Evolutionary conservation across 2,888 invertebrate species (phyloP), one percentile per base, ranked within the genome.

Genomic region (Taenaris catops): DNA sequence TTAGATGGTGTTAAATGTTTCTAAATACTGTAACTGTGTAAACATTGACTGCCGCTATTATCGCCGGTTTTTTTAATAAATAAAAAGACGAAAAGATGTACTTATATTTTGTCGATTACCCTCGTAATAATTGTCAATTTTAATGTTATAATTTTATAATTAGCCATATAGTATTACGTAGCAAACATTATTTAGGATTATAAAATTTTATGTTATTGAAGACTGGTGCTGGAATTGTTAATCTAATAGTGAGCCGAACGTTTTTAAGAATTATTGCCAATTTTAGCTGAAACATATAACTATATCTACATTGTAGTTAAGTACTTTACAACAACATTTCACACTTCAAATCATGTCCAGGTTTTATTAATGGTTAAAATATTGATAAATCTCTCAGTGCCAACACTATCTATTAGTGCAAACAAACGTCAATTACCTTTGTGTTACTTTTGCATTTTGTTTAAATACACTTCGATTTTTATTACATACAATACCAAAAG

Each of bases 391-490:
- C 45, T 57, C 51, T 61, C 36, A 55, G 73, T 74, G 76, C 70
- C 7, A 63, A 56, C 55, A 60, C 55, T 55, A 61, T 72, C 67
- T 73, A 76, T 47, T 54, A 56, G 76, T 76, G 76, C 75, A 38
- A 16, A 29, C 21, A 29, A 65, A n/a, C n/a, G n/a, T n/a, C 62
- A 53, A 41, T 55, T 55, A 55, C 46, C 56, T 56, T 60, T 58
- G 58, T 63, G 55, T 63, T 61, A 60, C 51, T 48, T 44, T 49
- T 9, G 34, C 21, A 25, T 8, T 38, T 37, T 17, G 38, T 21
- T 54, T 55, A 47, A 45, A 56, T 58, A 61, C 51, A 33, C 31
- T 12, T 16, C 56, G 37, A 63, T 63, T 61, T 64, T 55, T 65
- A 60, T 70, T 55, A 69, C 55, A 71, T 67, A 64, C 63, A 66